Evolutionary conservation across 2,888 invertebrate genomes (phyloP).

Genomic region (Chymomyza caudatula): DNA sequence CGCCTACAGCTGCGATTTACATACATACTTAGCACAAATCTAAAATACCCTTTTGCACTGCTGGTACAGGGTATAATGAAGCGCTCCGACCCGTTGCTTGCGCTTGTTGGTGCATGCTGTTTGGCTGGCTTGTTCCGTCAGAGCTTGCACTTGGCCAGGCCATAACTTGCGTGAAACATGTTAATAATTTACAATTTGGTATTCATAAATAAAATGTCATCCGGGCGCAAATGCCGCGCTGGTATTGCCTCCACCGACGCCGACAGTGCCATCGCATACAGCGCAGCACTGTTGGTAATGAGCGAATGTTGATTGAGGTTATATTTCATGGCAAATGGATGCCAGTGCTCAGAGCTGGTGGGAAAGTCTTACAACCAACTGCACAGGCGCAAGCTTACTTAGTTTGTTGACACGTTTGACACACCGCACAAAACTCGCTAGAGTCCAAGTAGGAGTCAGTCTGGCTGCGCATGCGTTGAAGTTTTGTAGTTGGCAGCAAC

Average conservation of each 20-base stretch:
- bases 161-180: slow-evolving; percentile 76
- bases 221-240: slow-evolving; percentile 32
- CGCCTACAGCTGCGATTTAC: no score
- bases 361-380: slow-evolving; percentile 44
- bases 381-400: slow-evolving; percentile 39
- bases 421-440: slow-evolving; percentile 29
- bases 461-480: not conserved
- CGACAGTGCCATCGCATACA: slow-evolving; percentile 5
- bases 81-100: slow-evolving; percentile 38
- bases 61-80: no score
- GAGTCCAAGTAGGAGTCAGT: slow-evolving; percentile 1
- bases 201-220: slow-evolving; percentile 78
- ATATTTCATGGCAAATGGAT: slow-evolving; percentile 54
- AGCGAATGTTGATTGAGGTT: slow-evolving; percentile 77
- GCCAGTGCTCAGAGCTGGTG: slow-evolving; percentile 19
- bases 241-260: slow-evolving; percentile 33
- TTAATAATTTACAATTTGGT: slow-evolving; percentile 79
- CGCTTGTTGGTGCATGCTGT: slow-evolving; percentile 7
- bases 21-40: no score
- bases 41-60: no score
- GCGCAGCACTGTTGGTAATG: slow-evolving; percentile 43
- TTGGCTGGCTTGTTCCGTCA: slow-evolving; percentile 5
- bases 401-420: slow-evolving; percentile 60
- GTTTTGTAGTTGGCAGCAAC: not conserved
- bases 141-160: slow-evolving; percentile 33